Evolutionary conservation across 1,140 invertebrate genomes (phyloP).

Genomic region (Portunus trituberculatus): DNA sequence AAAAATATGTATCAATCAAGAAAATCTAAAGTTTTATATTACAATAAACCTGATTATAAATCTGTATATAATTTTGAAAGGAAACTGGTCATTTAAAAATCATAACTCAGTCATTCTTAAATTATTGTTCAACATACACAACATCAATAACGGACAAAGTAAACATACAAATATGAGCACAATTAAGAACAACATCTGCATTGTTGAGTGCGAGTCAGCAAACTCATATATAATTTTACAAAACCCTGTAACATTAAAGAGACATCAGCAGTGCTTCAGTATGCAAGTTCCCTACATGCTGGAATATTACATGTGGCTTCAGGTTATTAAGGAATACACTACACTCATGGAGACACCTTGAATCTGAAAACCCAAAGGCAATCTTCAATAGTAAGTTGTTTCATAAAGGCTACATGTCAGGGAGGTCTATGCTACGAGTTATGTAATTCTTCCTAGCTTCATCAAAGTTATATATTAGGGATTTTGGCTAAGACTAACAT

Average conservation of each 20-base stretch:
- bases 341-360: neutral
- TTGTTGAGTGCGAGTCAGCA: neutral
- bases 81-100: no score
- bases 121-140: neutral
- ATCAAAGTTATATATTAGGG: neutral
- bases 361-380: neutral
- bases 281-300: neutral
- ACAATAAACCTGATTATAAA: no score
- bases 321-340: neutral
- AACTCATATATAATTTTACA: neutral
- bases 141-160: neutral
- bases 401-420: neutral
- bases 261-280: constrained; percentile 15
- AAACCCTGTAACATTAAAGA: neutral
- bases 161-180: neutral
- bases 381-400: neutral
- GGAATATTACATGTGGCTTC: neutral
- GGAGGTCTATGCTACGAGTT: neutral
- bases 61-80: no score
- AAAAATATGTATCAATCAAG: no score
- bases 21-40: no score
- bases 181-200: neutral
- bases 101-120: no score
- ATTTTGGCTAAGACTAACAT: neutral
- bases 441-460: neutral